Percentiles rank a stretch among this genome's conserved stretches.
Conservation (phyloP, 2,113 vertebrate species). For the Pandion haliaetus region DNA sequence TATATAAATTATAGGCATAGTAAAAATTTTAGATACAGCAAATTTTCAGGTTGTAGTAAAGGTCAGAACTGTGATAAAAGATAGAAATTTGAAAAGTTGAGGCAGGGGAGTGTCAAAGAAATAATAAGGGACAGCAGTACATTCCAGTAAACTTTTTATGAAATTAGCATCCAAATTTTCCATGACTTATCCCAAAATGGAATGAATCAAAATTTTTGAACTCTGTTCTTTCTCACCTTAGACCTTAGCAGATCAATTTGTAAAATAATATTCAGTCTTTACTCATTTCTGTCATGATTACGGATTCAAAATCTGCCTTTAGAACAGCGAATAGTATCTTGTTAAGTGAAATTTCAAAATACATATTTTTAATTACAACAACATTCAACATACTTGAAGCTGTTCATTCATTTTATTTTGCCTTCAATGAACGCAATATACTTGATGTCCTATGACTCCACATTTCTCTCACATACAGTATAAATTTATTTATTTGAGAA, state of each 20-base stretch:
- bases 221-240: neutral
- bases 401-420: neutral
- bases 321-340: neutral
- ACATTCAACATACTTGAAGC: neutral
- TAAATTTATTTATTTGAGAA: neutral
- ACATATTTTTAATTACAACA: neutral
- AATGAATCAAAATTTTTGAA: neutral
- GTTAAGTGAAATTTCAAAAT: neutral
- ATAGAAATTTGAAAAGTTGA: neutral
- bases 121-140: neutral
- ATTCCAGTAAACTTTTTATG: neutral
- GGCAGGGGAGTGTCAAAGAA: neutral
- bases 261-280: neutral
- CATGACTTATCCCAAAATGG: neutral
- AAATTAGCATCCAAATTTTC: neutral
- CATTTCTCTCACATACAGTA: neutral
- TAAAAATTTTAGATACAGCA: neutral
- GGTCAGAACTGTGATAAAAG: neutral
- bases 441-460: neutral
- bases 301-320: neutral
- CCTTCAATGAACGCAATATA: neutral
- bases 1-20: neutral
- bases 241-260: neutral
- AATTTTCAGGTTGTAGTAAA: neutral
- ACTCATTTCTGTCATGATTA: neutral